Percentiles rank a stretch among this genome's conserved stretches.
Conservation (phyloP, 2,797 vertebrate species). For the Oryzias sinensis region DNA sequence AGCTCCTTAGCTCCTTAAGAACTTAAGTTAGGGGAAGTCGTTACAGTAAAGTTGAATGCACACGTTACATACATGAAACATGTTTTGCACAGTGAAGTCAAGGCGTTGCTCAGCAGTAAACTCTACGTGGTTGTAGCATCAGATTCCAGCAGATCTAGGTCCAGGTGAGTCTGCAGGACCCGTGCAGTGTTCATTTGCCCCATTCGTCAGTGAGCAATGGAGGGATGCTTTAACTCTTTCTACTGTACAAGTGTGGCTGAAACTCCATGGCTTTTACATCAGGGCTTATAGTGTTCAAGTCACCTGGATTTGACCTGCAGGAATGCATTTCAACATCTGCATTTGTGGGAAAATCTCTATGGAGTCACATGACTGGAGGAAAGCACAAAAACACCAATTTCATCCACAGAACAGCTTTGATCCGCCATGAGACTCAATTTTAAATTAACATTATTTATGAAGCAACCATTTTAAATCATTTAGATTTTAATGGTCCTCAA, state of each 20-base stretch:
- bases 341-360: constrained; percentile 5
- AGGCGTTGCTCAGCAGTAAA: constrained; percentile 50
- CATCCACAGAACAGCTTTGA: too few relatives aligned
- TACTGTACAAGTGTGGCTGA: constrained; percentile 22
- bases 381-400: background rate
- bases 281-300: constrained; percentile 18
- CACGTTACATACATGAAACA: constrained; percentile 40
- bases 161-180: constrained; percentile 32
- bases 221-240: constrained; percentile 11
- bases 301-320: constrained; percentile 39
- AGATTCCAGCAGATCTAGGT: constrained; percentile 41
- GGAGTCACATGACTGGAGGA: constrained; percentile 12
- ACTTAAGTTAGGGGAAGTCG: constrained; percentile 38
- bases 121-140: constrained; percentile 34
- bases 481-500: too few relatives aligned
- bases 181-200: constrained; percentile 43
- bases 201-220: constrained; percentile 33
- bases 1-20: constrained; percentile 26
- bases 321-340: constrained; percentile 15
- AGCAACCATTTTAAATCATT: too few relatives aligned
- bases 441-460: too few relatives aligned
- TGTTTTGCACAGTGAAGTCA: constrained; percentile 50
- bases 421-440: too few relatives aligned
- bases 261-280: constrained; percentile 53
- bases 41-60: constrained; percentile 24